Evolutionary conservation across 2,888 invertebrate species (phyloP).

Genomic region (Eupithecia insigniata): DNA sequence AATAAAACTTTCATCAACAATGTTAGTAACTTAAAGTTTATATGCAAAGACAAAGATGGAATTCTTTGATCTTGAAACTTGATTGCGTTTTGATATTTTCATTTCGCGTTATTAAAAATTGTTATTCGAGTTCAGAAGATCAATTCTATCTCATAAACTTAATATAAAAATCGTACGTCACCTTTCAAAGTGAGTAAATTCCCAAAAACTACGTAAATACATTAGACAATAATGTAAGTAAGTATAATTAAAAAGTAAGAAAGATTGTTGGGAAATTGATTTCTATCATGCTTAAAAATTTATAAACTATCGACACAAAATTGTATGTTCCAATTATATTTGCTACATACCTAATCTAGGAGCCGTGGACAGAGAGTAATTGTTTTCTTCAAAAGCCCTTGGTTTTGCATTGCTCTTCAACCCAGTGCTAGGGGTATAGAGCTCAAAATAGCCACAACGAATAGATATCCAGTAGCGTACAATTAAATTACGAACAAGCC

Average conservation of each 20-base stretch:
- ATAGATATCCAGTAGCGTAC: slow-evolving; percentile 24
- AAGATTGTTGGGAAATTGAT: no score
- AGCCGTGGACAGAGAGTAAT: not conserved
- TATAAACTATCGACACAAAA: not conserved
- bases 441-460: slow-evolving; percentile 23
- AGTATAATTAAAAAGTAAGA: no score
- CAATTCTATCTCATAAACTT: no score
- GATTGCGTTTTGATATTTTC: not conserved
- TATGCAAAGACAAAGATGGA: slow-evolving; percentile 5
- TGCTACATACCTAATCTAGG: not conserved
- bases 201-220: no score
- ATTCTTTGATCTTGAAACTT: not conserved
- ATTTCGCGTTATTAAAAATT: not conserved
- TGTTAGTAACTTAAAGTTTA: slow-evolving; percentile 14
- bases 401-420: not conserved
- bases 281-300: no score
- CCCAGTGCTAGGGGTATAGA: not conserved
- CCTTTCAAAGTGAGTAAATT: no score
- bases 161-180: no score
- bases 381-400: not conserved
- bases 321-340: not conserved
- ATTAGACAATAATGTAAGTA: no score
- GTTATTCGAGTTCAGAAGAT: not conserved
- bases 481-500: slow-evolving; percentile 26
- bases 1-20: slow-evolving; percentile 11